Base-by-base conservation (phyloP, 2,113 vertebrate species). In the Archocentrus centrarchus region DNA sequence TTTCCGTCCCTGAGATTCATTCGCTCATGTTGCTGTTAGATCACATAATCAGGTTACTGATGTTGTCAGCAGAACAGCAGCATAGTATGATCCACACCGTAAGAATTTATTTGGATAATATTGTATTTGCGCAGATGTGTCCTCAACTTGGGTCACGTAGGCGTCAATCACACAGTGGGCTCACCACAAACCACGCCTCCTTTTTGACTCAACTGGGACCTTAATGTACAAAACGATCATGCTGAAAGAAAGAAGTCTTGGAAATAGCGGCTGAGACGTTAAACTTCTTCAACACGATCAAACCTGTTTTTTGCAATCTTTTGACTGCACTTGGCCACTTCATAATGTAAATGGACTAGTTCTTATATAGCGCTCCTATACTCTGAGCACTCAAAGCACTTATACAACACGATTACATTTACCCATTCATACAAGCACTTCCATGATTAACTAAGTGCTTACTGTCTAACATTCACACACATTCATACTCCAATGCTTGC, bases 141-240 rank as follows among this genome's bases (percentile, higher is more conserved):
- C 47, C 47, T 73, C 44, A n/a, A n/a, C 50, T 18, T 18, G 47
- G 15, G 47, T 53, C 47, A 53, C 15, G 15, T 18, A 18, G 27
- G 0, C 20, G 17, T 55, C 27, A 73, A 17, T 73, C 68, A 55
- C 30, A 8, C 10, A 11, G 10, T 3, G 1, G 66, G 2, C 0
- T 17, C 27, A 53, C 41, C 15, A 15, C 11, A 47, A 47, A 30
- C 14, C 6, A 30, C 3, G 27, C 44, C 44, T 20, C 20, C 44
- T 13, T 24, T 50, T 32, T 53, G 11, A 20, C 66, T 73, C 3
- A 53, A 20, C 50, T 53, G 17, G 24, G 44, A 32, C 0, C 18
- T 18, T 11, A 44, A 50, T 50, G 27, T 53, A 20, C 10, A 73
- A 32, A 73, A 53, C 53, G 30, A 53, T 27, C 50, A 0, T 20